Evolutionary conservation across 2,888 invertebrate genomes (phyloP).

Genomic region (Omphaloscelis lunosa): DNA sequence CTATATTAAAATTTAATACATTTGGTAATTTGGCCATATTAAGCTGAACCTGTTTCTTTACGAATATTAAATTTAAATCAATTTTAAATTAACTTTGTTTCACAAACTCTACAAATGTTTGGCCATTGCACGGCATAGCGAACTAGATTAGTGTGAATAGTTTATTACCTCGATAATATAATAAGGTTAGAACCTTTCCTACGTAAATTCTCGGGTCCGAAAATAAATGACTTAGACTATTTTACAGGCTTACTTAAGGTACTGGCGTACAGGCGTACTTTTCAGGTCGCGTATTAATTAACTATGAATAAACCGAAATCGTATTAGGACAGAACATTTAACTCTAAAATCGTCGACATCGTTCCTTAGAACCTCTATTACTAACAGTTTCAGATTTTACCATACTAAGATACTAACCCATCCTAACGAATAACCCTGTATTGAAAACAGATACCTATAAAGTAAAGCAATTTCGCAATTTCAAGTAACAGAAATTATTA

Average conservation of each 20-base stretch:
- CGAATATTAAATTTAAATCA: neutral
- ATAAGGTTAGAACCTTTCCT: neutral
- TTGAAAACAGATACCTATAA: neutral
- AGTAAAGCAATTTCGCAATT: conserved; percentile 13
- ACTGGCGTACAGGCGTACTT: neutral
- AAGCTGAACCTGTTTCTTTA: neutral
- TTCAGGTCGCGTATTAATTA: neutral
- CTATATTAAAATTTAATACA: neutral
- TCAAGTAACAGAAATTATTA: neutral
- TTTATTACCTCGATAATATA: neutral
- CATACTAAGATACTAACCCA: no score
- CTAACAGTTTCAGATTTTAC: neutral
- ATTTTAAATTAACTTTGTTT: neutral
- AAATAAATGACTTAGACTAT: neutral
- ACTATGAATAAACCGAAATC: neutral
- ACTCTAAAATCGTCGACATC: neutral
- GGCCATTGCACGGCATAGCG: neutral
- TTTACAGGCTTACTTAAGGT: neutral
- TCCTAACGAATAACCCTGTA: neutral
- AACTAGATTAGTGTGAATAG: neutral
- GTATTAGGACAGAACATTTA: neutral
- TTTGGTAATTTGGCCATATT: neutral
- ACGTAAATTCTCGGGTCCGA: neutral
- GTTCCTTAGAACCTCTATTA: neutral
- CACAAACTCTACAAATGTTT: neutral